Conservation (phyloP, 2,888 invertebrate genomes). For the Cryptocephalus primarius region DNA sequence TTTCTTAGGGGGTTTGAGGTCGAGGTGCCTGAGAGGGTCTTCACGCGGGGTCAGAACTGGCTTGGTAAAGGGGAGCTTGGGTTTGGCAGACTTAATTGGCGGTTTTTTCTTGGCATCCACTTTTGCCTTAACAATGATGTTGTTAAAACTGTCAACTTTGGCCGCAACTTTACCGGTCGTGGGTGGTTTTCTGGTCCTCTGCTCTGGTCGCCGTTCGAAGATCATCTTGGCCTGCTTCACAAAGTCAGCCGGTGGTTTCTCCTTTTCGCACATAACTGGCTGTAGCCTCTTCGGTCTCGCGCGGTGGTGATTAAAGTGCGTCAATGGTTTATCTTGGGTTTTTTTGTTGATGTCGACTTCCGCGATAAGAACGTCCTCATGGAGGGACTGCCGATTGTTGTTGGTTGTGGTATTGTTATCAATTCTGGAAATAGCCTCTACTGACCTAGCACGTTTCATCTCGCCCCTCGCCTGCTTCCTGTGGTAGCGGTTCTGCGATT, state of each 20-base stretch:
- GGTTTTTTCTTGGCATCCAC: constrained; percentile 31
- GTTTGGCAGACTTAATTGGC: constrained; percentile 38
- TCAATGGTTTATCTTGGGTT: constrained; percentile 12
- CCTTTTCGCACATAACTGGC: constrained; percentile 58
- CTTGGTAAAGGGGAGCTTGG: constrained; percentile 25
- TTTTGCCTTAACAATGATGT: constrained; percentile 48
- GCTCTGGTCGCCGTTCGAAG: constrained; percentile 61
- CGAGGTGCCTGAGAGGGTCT: constrained; percentile 2
- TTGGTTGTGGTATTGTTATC: constrained; percentile 29
- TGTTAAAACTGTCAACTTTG: constrained; percentile 53
- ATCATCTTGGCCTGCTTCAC: constrained; percentile 77
- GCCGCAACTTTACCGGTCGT: constrained; percentile 52
- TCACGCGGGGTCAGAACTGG: constrained; percentile 10
- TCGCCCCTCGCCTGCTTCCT: constrained; percentile 38
- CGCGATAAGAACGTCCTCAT: constrained; percentile 40
- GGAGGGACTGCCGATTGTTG: constrained; percentile 34
- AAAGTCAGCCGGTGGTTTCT: constrained; percentile 80
- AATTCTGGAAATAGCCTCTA: constrained; percentile 68
- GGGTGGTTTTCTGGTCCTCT: constrained; percentile 40
- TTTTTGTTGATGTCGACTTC: constrained; percentile 19
- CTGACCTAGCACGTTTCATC: constrained; percentile 76
- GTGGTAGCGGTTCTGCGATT: constrained; percentile 35
- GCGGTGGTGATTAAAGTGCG: constrained; percentile 13
- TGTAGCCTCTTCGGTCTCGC: constrained; percentile 49
- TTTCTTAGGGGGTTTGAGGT: constrained; percentile 12